A percentile compares a stretch with the other conserved stretches of the same genome.
Evolutionary conservation across 1,140 invertebrate species (phyloP).

Genomic region (Tetraneura akinire): DNA sequence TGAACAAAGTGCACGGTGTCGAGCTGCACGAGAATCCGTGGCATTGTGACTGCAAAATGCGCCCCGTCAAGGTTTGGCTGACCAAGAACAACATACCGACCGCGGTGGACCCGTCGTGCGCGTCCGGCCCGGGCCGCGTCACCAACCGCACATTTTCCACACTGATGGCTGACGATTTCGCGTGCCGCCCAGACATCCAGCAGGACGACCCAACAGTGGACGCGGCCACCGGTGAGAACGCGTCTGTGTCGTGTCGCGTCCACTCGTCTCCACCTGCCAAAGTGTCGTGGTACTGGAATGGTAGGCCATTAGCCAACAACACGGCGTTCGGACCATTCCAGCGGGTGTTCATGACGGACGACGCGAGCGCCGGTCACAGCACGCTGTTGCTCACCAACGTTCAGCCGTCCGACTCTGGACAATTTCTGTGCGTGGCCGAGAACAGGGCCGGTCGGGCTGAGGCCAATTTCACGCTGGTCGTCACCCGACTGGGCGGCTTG

Average conservation of each 20-base stretch:
- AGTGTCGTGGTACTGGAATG: constrained; percentile 87
- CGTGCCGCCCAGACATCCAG: constrained; percentile 78
- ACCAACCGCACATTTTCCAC: constrained; percentile 73
- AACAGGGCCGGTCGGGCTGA: constrained; percentile 90
- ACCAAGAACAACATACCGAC: constrained; percentile 80
- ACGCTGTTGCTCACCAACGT: constrained; percentile 82
- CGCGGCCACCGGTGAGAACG: constrained; percentile 78
- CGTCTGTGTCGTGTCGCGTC: constrained; percentile 77
- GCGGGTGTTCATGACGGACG: constrained; percentile 75
- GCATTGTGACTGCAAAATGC: constrained; percentile 83
- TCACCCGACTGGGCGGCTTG: constrained; percentile 75
- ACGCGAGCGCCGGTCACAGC: constrained; percentile 68
- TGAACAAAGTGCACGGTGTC: constrained; percentile 76
- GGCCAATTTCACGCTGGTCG: constrained; percentile 85
- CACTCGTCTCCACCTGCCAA: constrained; percentile 78
- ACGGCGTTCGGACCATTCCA: constrained; percentile 79
- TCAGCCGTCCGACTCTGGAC: constrained; percentile 82
- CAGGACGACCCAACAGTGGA: constrained; percentile 72
- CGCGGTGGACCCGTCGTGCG: constrained; percentile 74
- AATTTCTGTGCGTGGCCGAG: constrained; percentile 88
- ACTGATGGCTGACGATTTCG: constrained; percentile 79
- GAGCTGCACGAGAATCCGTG: constrained; percentile 89
- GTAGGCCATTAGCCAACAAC: constrained; percentile 76
- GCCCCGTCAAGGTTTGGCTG: constrained; percentile 82
- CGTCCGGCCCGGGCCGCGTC: constrained; percentile 68